Conservation (phyloP, 1,140 invertebrate genomes). For the Maniola jurtina region DNA sequence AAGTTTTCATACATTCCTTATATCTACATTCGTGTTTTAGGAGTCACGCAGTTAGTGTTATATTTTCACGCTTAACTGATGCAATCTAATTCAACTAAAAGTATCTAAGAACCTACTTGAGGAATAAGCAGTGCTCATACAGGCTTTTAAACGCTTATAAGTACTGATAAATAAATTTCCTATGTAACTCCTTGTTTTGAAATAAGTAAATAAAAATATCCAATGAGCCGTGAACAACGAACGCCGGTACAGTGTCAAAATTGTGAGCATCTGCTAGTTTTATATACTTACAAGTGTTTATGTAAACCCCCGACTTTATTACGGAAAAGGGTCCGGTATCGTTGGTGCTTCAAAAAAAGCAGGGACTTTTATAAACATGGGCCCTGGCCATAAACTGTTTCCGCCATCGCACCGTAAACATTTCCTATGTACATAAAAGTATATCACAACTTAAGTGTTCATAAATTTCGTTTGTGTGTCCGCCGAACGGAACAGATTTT, state of each 20-base stretch:
- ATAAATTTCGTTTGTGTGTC: constrained; percentile 7
- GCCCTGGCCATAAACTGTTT: constrained; percentile 11
- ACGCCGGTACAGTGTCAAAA: background rate
- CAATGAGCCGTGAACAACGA: no score
- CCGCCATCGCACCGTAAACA: constrained; percentile 14
- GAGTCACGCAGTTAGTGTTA: no score
- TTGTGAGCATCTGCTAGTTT: background rate
- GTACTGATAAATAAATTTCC: no score
- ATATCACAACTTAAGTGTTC: constrained; percentile 14
- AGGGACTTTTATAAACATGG: constrained; percentile 14
- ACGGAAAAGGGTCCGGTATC: constrained; percentile 9
- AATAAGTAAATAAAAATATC: no score
- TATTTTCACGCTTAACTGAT: no score
- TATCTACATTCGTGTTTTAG: no score
- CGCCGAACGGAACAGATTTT: constrained; percentile 4
- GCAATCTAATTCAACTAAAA: no score
- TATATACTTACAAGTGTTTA: constrained; percentile 4
- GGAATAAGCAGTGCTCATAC: no score
- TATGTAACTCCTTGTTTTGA: no score
- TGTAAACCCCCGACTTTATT: constrained; percentile 11
- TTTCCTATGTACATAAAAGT: constrained; percentile 13
- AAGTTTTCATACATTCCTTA: no score
- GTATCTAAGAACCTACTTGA: no score
- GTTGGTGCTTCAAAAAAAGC: constrained; percentile 7
- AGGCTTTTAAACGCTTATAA: no score